Evolutionary conservation across 2,797 vertebrate species (phyloP), one percentile per base, ranked within the genome.

Genomic region (Spinus pinus): DNA sequence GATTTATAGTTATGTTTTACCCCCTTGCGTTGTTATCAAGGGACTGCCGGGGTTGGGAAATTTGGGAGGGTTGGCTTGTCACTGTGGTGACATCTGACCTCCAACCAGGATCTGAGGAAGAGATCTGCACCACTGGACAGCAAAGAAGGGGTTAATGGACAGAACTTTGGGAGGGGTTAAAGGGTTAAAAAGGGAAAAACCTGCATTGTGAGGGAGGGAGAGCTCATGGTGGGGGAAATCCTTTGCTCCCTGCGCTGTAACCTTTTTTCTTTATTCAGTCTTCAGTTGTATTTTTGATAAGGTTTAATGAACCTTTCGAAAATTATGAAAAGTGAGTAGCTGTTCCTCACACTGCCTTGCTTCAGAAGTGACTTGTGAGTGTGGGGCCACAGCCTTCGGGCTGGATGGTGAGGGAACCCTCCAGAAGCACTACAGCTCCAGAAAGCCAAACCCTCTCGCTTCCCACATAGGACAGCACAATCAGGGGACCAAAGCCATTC

Each of bases 381-480:
- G 14, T 7, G 12, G 24, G 37, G 10, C 6, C n/a, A 27, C 12
- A 41, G n/a, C 24, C n/a, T 61, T 69, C 0, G 0, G 27, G 21
- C 7, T 60, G 50, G 35, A 21, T 27, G 0, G 0, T 23, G 18
- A 78, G 11, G 7, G 64, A 81, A 7, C 8, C 18, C 24, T 57
- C 16, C 4, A 0, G 53, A 50, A 94, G n/a, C 11, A 20, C 21
- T 17, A 22, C 1, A 4, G 24, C 61, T 75, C 42, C 1, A 0
- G 37, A 66, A 77, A 16, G 27, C 18, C 37, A 73, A 73, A 27
- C 10, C 17, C 37, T 66, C 22, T 44, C 23, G 2, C 1, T 1
- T 27, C 44, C 57, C 64, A n/a, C 0, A 0, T 1, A 23, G 18
- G n/a, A 37, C 23, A 54, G 47, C 31, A 37, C 1, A 4, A 47